Base-by-base conservation (phyloP, 2,888 invertebrate genomes). In the Drosophila formosana region DNA sequence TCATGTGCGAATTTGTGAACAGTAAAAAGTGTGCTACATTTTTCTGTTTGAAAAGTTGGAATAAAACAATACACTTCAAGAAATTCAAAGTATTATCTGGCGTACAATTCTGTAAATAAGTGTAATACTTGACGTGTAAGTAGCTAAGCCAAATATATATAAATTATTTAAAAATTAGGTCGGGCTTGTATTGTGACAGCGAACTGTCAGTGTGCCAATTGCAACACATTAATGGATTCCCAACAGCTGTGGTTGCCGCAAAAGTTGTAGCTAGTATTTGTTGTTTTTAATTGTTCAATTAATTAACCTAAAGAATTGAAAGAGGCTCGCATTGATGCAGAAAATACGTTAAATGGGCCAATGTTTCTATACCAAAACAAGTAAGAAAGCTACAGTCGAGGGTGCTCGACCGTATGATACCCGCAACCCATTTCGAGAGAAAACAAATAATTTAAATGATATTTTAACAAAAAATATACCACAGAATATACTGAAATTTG, bases 1-100 rank as follows among this genome's bases (percentile, higher is more conserved):
- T 47, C 26, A 28, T 3, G 5, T 23, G 32, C 30, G 39, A 37
- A 13, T 52, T 55, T 41, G 18, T 18, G 18, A 18, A 18, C 18
- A 18, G 18, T 18, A 18, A 18, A 51, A 11, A 39, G 34, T 41
- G 53, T 49, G 47, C 51, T 37, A 30, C 3, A 30, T 5, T 49
- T 25, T 66, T 34, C 26, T n/a, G 5, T 11, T 64, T 32, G 18
- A 7, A 3, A 8, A 11, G 2, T 6, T 37, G 45, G 1, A 37
- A 55, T 34, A 28, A 25, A 43, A 50, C 11, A 18, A 37, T 13
- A 34, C 1, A 34, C 41, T 13, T 64, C 50, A 30, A 2, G 30
- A 2, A 34, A n/a, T 18, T 43, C 2, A 13, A 49, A 4, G 11
- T 4, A 1, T 4, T 39, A n/a, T 8, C 34, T n/a, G 26, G 28